phyloP scores from a whole-genome alignment of 2,888 invertebrate genomes.

The Syrista parreyssii region DNA sequence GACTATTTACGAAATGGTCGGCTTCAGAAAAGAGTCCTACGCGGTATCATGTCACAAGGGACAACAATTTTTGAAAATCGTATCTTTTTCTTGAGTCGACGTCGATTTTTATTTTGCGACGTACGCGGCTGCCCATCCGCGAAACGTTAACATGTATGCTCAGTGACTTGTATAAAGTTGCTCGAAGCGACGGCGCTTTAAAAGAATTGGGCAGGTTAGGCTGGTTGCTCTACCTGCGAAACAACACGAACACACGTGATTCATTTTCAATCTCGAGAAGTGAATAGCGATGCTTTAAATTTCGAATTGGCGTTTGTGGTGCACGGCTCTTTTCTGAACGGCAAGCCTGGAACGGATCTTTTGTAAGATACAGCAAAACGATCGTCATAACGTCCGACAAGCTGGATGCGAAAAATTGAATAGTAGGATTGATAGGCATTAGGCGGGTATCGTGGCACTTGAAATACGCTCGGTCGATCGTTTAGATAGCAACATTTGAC shows the following conservation, averaged over 20 bases:
- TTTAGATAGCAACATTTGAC: too few species aligned
- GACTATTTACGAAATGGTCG: constrained; percentile 64
- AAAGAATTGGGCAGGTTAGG: too few species aligned
- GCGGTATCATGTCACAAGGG: constrained; percentile 10
- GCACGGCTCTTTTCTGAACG: constrained; percentile 53
- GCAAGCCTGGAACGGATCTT: constrained; percentile 63
- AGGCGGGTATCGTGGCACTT: too few species aligned
- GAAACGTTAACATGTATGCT: too few species aligned
- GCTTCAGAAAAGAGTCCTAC: constrained; percentile 58
- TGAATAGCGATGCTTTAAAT: constrained; percentile 18
- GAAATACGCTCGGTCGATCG: too few species aligned
- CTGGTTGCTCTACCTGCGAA: constrained; percentile 9
- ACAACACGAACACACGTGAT: constrained; percentile 17
- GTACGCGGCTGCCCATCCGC: too few species aligned
- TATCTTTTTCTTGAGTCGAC: too few species aligned
- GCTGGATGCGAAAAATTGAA: constrained; percentile 33
- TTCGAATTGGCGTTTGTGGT: constrained; percentile 34
- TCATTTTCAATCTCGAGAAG: constrained; percentile 10
- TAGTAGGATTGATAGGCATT: constrained; percentile 16
- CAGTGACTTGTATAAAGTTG: too few species aligned
- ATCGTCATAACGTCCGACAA: constrained; percentile 35
- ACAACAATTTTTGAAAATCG: too few species aligned
- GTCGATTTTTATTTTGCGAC: too few species aligned
- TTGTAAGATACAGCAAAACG: constrained; percentile 59
- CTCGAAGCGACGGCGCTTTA: too few species aligned